Base-by-base conservation (phyloP, 2,797 vertebrate genomes). In the Silurus aristotelis region DNA sequence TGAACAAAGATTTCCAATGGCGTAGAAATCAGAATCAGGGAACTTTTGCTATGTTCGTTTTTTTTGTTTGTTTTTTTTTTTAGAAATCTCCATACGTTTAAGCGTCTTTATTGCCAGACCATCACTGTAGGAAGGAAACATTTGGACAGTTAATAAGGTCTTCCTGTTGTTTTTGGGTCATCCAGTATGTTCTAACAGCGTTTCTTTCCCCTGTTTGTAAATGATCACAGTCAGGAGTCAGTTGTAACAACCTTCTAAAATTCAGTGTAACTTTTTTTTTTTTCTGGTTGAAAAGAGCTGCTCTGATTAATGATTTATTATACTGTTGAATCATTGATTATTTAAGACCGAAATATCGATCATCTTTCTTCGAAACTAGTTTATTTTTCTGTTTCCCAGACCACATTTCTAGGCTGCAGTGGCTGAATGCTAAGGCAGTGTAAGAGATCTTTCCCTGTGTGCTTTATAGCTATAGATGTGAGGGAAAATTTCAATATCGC, bases 1-100 rank as follows among this genome's bases (percentile, higher is more conserved):
- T 92, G 92, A 91, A 68, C 87, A 86, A 89, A 82, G 58, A 82
- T 82, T 89, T 88, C 58, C 64, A 56, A 84, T 60, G 87, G 87
- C 73, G 68, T 81, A 84, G 68, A 84, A 82, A 87, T 87, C 84
- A 52, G 85, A 75, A 83, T 84, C 87, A 83, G 87, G 87, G 87
- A 83, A 84, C 43, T n/a, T 84, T 60, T 78, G 80, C 77, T 25
- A 66, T 85, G 48, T 83, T 86, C 70, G 17, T 67, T 83, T 20
- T 73, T 68, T 27, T 27, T n/a, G n/a, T n/a, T n/a, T n/a, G n/a
- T 68, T 83, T 20, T 46, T 73, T 55, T 67, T 87, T 75, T 72
- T 77, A 27, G 56, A 46, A 83, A 68, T 71, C 56, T 85, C 55
- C 67, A 66, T 56, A 25, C 58, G 60, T 87, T 84, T 66, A 27